These are phyloP conservation scores for Crotalus viridis DNA, from an alignment of 2,113 vertebrate genomes.

Conservation along the genomic window DNA sequence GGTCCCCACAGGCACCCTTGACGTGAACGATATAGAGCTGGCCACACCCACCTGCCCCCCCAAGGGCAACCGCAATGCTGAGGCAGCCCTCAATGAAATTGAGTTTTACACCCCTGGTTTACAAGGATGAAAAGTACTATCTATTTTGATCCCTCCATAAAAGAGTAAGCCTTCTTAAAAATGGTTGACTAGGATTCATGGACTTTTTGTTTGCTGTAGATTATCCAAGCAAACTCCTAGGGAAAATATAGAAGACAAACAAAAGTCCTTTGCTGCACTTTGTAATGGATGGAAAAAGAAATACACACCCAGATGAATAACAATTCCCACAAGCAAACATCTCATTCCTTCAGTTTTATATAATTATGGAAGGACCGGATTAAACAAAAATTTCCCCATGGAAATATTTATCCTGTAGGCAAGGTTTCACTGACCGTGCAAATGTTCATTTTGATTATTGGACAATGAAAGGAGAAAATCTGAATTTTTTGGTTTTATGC, in stretches of 20 bases:
- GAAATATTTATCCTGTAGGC: not conserved
- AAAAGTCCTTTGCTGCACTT: not conserved
- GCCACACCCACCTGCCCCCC: no score
- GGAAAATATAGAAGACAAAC: not conserved
- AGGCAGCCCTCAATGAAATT: no score
- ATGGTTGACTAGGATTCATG: not conserved
- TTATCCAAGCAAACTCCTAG: not conserved
- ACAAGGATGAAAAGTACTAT: not conserved
- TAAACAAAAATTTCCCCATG: not conserved
- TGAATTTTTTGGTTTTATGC: not conserved
- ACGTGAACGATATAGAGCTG: no score
- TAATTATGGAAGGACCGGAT: not conserved
- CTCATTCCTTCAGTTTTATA: not conserved
- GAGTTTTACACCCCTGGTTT: not conserved
- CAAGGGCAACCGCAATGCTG: no score
- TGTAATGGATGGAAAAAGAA: not conserved
- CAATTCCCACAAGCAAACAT: not conserved
- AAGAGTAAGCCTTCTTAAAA: not conserved
- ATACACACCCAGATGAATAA: not conserved
- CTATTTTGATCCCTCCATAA: not conserved
- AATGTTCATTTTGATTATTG: not conserved
- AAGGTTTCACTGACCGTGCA: not conserved
- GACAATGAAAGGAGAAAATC: not conserved
- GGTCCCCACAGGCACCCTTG: no score
- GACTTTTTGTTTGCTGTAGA: not conserved